phyloP scores from a whole-genome alignment of 1,140 invertebrate species.

The Brevipalpus yothersi region DNA sequence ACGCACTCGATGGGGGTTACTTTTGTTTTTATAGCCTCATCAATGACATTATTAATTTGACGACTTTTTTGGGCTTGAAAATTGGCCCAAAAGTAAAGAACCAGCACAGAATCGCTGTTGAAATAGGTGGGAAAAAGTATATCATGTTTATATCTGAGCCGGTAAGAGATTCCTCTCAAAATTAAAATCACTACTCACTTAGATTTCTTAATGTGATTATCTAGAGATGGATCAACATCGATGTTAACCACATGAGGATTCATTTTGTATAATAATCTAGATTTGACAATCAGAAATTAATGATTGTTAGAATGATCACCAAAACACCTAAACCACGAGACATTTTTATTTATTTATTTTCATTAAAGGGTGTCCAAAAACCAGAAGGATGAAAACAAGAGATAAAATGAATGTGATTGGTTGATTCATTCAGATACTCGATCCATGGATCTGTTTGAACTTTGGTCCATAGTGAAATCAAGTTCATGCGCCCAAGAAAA shows the following conservation, averaged over 20 bases:
- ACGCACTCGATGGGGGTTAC: neutral
- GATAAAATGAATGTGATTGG: too few relatives aligned
- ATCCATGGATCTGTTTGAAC: too few relatives aligned
- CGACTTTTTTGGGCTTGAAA: neutral
- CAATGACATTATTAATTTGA: neutral
- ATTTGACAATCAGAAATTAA: too few relatives aligned
- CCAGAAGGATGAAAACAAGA: too few relatives aligned
- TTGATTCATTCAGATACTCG: too few relatives aligned
- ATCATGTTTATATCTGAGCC: neutral
- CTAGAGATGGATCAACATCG: neutral
- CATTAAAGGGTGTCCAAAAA: too few relatives aligned
- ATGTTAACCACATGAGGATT: neutral
- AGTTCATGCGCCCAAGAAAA: too few relatives aligned
- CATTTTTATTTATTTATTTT: too few relatives aligned
- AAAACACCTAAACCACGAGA: too few relatives aligned
- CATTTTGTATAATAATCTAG: too few relatives aligned
- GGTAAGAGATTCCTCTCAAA: neutral
- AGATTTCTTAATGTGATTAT: neutral
- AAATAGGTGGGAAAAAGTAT: neutral
- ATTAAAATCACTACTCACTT: neutral
- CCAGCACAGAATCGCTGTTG: neutral
- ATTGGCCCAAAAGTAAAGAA: neutral
- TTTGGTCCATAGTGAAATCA: too few relatives aligned
- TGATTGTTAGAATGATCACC: too few relatives aligned
- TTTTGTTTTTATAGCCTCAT: neutral